Evolutionary conservation across 2,113 vertebrate species (phyloP).

Genomic region (Heteronetta atricapilla): DNA sequence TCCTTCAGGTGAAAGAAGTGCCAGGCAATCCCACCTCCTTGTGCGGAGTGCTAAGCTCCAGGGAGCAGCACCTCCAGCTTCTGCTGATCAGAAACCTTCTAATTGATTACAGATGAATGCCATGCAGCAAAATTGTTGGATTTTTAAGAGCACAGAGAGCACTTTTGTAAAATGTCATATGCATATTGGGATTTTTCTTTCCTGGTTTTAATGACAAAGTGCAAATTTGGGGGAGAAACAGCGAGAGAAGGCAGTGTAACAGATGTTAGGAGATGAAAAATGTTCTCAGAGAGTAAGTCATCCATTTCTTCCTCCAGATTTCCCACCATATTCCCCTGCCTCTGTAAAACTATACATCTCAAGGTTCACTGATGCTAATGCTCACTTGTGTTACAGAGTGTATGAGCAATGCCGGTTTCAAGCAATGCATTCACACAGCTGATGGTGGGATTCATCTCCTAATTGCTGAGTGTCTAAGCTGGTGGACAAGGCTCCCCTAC

Average conservation of each 20-base stretch:
- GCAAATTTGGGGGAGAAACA: constrained; percentile 36
- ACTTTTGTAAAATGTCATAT: constrained; percentile 68
- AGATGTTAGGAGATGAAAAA: constrained; percentile 26
- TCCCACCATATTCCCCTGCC: background rate
- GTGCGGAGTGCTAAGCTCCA: constrained; percentile 37
- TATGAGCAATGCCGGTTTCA: background rate
- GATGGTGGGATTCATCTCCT: background rate
- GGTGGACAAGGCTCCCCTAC: background rate
- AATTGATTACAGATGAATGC: constrained; percentile 62
- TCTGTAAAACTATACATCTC: rapidly evolving
- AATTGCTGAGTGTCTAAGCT: background rate
- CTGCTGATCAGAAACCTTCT: constrained; percentile 63
- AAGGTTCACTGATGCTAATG: background rate
- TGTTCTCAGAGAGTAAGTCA: background rate
- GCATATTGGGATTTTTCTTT: constrained; percentile 54
- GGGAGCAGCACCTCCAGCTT: constrained; percentile 61
- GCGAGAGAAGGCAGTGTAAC: background rate
- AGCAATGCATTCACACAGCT: rapidly evolving
- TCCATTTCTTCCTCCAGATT: background rate
- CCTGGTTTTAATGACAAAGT: constrained; percentile 63
- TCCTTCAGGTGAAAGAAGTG: constrained; percentile 50
- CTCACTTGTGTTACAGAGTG: rapidly evolving
- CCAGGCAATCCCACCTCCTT: constrained; percentile 53
- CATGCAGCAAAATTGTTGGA: constrained; percentile 1
- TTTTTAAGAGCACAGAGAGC: constrained; percentile 70